phyloP scores from a whole-genome alignment of 2,888 invertebrate genomes.

The Oxycera nigricornis region DNA sequence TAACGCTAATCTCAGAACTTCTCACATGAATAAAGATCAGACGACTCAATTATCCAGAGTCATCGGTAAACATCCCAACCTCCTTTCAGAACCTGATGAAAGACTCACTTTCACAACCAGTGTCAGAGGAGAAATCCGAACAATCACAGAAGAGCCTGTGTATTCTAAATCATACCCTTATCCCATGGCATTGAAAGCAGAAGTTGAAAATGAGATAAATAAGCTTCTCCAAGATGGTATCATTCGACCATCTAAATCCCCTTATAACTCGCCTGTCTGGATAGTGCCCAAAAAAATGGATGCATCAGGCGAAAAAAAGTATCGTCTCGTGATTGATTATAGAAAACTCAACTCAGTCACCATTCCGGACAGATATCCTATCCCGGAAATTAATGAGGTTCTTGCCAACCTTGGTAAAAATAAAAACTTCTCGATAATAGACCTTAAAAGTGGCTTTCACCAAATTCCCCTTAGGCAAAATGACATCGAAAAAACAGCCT shows the following conservation, averaged over 20 bases:
- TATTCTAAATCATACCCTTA: slow-evolving; percentile 18
- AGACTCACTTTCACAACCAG: not conserved
- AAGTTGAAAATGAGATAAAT: slow-evolving; percentile 14
- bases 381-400: slow-evolving; percentile 23
- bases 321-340: slow-evolving; percentile 20
- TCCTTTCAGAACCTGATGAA: not conserved
- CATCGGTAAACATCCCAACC: not conserved
- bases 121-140: not conserved
- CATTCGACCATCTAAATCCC: slow-evolving; percentile 21
- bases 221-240: not conserved
- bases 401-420: slow-evolving; percentile 14
- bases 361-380: slow-evolving; percentile 2
- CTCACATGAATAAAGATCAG: not conserved
- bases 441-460: slow-evolving; percentile 9
- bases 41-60: not conserved
- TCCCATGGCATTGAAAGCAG: not conserved
- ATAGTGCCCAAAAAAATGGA: slow-evolving; percentile 18
- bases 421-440: not conserved
- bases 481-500: slow-evolving; percentile 27
- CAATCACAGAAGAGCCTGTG: slow-evolving; percentile 7
- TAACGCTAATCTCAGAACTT: not conserved
- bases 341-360: slow-evolving; percentile 29
- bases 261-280: slow-evolving; percentile 15
- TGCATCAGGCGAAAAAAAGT: slow-evolving; percentile 26
- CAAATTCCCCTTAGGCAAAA: slow-evolving; percentile 9